Evolutionary conservation across 1,140 invertebrate species (phyloP).

Genomic region (Brachionus rubens): DNA sequence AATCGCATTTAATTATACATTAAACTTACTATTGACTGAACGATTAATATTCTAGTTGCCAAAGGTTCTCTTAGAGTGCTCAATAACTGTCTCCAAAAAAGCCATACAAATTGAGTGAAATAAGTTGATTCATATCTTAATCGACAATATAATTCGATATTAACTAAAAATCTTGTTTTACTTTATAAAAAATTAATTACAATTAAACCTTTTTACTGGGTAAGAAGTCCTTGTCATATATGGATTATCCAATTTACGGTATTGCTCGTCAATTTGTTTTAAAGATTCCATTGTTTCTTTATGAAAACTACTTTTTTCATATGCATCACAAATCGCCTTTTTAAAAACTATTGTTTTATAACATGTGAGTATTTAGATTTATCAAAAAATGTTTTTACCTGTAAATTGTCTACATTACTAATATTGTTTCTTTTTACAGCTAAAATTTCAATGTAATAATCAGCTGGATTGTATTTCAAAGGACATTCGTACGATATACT

Average conservation of each 20-base stretch:
- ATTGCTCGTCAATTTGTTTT: neutral
- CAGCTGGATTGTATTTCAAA: slow-evolving; percentile 86
- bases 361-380: slow-evolving; percentile 71
- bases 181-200: neutral
- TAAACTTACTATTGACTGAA: slow-evolving; percentile 72
- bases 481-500: slow-evolving; percentile 62
- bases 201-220: slow-evolving; percentile 16
- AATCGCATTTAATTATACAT: neutral
- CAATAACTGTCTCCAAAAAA: slow-evolving; percentile 35
- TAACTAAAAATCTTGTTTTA: neutral
- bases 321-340: slow-evolving; percentile 48
- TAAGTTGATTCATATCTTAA: slow-evolving; percentile 34
- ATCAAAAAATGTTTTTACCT: slow-evolving; percentile 63
- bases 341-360: slow-evolving; percentile 60
- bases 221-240: slow-evolving; percentile 4
- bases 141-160: neutral
- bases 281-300: slow-evolving; percentile 43
- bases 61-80: slow-evolving; percentile 38
- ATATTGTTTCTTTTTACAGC: slow-evolving; percentile 77
- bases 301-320: slow-evolving; percentile 40
- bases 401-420: slow-evolving; percentile 56
- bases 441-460: slow-evolving; percentile 86
- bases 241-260: slow-evolving; percentile 6
- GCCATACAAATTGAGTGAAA: slow-evolving; percentile 32
- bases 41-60: slow-evolving; percentile 76